phyloP scores from a whole-genome alignment of 2,888 invertebrate species.

The Mamestra brassicae region DNA sequence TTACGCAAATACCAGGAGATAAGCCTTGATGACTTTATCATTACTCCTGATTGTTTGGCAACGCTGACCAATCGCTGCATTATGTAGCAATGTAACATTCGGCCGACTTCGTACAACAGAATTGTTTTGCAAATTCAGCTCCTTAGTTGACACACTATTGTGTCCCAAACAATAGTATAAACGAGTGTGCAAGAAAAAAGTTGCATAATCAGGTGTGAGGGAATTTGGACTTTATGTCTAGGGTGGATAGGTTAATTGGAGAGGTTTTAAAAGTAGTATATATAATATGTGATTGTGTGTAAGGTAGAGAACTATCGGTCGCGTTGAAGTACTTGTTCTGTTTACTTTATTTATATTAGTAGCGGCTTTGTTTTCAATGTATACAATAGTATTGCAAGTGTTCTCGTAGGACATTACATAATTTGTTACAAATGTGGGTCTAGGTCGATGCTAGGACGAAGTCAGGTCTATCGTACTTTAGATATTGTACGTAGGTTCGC shows the following conservation, averaged over 20 bases:
- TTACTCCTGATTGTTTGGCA: conserved; percentile 52
- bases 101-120: conserved; percentile 55
- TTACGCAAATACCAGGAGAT: conserved; percentile 46
- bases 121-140: conserved; percentile 73
- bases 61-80: conserved; percentile 47
- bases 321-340: conserved; percentile 41
- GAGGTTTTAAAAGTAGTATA: conserved; percentile 6
- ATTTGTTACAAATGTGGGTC: conserved; percentile 22
- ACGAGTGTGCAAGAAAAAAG: conserved; percentile 58
- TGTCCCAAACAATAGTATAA: conserved; percentile 74
- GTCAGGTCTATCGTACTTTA: background rate
- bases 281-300: conserved; percentile 13
- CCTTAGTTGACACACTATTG: conserved; percentile 76
- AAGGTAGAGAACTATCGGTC: conserved; percentile 18
- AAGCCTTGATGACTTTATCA: conserved; percentile 56
- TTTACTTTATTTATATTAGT: conserved; percentile 35
- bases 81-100: conserved; percentile 57
- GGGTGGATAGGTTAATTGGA: conserved; percentile 15
- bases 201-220: conserved; percentile 48
- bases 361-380: conserved; percentile 9
- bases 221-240: conserved; percentile 54
- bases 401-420: conserved; percentile 19
- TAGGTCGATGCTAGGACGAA: conserved; percentile 6
- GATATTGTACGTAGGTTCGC: background rate
- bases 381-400: conserved; percentile 12